phyloP scores from a whole-genome alignment of 2,888 invertebrate genomes.

The Erebia palarica region DNA sequence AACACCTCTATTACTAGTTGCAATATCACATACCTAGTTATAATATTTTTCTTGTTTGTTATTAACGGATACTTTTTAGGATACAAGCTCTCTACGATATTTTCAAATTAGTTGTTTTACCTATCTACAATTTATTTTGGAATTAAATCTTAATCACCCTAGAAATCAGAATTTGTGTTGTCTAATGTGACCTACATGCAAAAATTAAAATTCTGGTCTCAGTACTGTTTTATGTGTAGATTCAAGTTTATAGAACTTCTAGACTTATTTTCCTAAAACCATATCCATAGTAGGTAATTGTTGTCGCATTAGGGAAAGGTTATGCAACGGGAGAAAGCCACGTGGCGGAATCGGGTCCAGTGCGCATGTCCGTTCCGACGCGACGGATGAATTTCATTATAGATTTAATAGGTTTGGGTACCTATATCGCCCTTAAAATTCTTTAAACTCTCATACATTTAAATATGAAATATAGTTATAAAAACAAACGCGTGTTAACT shows the following conservation, averaged over 20 bases:
- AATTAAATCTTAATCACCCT: too few species aligned
- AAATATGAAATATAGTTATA: neutral
- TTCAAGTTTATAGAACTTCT: too few species aligned
- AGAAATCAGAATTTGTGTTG: too few species aligned
- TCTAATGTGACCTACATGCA: too few species aligned
- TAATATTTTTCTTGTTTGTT: neutral
- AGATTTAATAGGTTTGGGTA: conserved; percentile 1
- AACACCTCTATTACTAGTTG: neutral
- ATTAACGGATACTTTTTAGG: neutral
- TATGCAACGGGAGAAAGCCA: conserved; percentile 76
- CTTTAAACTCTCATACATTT: neutral
- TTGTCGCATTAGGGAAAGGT: conserved; percentile 56
- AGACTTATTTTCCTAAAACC: too few species aligned
- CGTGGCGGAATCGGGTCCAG: conserved; percentile 58
- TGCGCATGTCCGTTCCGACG: conserved; percentile 63
- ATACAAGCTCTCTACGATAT: neutral
- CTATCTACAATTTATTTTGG: too few species aligned
- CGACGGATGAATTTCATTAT: conserved; percentile 21
- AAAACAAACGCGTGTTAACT: neutral
- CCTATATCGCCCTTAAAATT: neutral
- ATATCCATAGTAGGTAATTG: neutral
- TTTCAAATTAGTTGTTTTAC: too few species aligned
- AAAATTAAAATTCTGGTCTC: too few species aligned
- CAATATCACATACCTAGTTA: neutral
- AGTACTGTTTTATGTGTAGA: too few species aligned